Conservation (phyloP, 2,888 invertebrate genomes). For the Ellobium chinense region DNA sequence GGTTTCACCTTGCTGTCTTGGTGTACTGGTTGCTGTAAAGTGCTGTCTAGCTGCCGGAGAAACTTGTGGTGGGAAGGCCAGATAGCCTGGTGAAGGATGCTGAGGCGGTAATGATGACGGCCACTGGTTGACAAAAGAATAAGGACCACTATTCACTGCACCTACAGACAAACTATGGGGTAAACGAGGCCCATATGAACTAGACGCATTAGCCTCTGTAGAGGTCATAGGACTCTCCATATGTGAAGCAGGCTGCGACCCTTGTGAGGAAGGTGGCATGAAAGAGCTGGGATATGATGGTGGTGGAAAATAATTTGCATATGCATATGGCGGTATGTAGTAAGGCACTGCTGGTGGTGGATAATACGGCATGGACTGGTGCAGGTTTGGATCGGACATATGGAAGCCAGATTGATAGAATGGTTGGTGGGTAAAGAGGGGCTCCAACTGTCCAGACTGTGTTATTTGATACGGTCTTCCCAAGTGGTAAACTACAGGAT, state of each 20-base stretch:
- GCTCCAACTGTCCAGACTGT: no score
- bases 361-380: neutral
- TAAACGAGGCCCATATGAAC: neutral
- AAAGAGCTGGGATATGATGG: neutral
- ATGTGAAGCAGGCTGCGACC: neutral
- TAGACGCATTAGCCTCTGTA: neutral
- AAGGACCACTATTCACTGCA: neutral
- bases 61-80: neutral
- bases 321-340: neutral
- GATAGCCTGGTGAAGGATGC: neutral
- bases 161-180: neutral
- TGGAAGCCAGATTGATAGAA: neutral
- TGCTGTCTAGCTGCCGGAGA: neutral
- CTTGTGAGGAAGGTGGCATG: neutral
- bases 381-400: neutral
- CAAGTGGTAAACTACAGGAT: neutral
- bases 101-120: neutral
- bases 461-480: no score
- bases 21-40: neutral
- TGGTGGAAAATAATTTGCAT: constrained; percentile 7
- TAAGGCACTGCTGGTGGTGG: neutral
- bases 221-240: neutral
- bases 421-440: no score
- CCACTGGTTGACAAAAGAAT: neutral
- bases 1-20: neutral